A percentile compares a stretch with the other conserved stretches of the same genome.
Conservation (phyloP, 2,797 vertebrate species). For the Paramormyrops hopkinsi region DNA sequence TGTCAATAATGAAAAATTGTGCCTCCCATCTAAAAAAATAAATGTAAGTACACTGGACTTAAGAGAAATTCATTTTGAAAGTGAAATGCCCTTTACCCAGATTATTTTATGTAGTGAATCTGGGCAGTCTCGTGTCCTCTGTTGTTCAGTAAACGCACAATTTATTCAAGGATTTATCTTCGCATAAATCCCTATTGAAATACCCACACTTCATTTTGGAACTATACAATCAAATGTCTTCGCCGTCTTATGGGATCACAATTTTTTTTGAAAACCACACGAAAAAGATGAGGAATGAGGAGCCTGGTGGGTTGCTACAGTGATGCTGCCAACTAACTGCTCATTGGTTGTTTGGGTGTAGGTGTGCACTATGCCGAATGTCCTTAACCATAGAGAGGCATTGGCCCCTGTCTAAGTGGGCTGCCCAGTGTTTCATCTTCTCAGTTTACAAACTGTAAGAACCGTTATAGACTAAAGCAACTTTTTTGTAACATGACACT, state of each 20-base stretch:
- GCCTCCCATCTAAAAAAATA: slow-evolving; percentile 17
- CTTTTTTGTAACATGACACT: background rate
- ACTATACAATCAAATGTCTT: background rate
- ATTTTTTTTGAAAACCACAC: background rate
- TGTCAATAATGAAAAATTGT: slow-evolving; percentile 29
- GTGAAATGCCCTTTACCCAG: background rate
- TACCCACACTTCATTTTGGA: background rate
- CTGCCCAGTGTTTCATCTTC: background rate
- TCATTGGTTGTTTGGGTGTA: background rate
- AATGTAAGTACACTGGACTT: slow-evolving; percentile 23
- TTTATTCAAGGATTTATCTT: background rate
- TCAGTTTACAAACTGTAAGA: background rate
- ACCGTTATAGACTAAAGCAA: background rate
- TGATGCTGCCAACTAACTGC: background rate
- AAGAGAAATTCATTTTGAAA: slow-evolving; percentile 8
- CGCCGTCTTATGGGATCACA: background rate
- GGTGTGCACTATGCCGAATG: background rate
- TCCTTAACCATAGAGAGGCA: background rate
- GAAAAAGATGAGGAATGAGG: background rate
- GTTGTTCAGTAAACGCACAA: background rate
- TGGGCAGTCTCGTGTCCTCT: background rate
- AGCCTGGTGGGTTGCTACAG: background rate
- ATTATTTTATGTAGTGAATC: background rate
- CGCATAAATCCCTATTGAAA: background rate
- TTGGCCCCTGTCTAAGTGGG: background rate